A percentile compares a stretch with the other conserved stretches of the same genome.
Evolutionary conservation across 2,888 invertebrate genomes (phyloP).

Genomic region (Cephus pygmeus): DNA sequence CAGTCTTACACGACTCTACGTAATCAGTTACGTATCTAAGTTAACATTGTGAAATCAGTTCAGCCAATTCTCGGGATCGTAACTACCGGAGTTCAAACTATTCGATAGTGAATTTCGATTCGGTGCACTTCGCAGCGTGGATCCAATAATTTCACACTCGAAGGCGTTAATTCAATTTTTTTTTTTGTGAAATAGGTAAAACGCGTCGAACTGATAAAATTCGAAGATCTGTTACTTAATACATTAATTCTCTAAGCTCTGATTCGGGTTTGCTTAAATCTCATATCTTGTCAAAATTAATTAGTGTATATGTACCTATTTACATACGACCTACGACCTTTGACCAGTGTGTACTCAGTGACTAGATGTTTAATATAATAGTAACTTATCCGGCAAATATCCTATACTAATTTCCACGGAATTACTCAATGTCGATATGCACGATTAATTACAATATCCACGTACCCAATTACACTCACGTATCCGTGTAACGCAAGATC

Average conservation of each 20-base stretch:
- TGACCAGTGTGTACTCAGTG: background rate
- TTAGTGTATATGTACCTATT: background rate
- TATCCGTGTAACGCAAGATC: background rate
- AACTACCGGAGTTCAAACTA: background rate
- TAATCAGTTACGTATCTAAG: background rate
- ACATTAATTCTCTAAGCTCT: background rate
- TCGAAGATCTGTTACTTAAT: background rate
- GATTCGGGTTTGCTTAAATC: background rate
- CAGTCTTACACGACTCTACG: background rate
- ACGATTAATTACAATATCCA: background rate
- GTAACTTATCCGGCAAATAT: background rate
- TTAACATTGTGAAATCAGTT: background rate
- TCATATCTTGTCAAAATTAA: background rate
- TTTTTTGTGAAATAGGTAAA: background rate
- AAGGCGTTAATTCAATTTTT: background rate
- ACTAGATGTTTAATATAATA: background rate
- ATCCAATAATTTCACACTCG: background rate
- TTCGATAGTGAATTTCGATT: background rate
- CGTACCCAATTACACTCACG: background rate
- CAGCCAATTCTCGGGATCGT: background rate
- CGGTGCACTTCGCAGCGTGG: background rate
- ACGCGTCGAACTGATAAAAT: background rate
- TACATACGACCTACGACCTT: background rate
- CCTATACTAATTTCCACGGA: background rate
- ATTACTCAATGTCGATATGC: background rate